Conservation (phyloP, 2,888 invertebrate species). For the Clusia tigrina region DNA sequence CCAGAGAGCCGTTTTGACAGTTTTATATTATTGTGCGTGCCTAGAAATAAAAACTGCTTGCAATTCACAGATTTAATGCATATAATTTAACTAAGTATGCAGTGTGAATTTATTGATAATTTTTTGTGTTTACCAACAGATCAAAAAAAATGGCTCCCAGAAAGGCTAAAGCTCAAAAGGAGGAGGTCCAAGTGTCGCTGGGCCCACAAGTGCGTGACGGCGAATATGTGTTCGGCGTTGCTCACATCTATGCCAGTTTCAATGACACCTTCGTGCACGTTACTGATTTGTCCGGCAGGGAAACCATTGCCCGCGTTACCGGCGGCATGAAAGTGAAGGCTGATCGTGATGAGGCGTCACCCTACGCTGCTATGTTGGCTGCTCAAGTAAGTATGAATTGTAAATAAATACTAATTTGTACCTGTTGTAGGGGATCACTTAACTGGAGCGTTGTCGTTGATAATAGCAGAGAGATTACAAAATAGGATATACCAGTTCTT, state of each 20-base stretch:
- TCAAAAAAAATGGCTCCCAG: slow-evolving; percentile 85
- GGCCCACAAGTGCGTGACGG: slow-evolving; percentile 97
- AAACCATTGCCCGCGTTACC: slow-evolving; percentile 94
- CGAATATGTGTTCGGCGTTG: slow-evolving; percentile 98
- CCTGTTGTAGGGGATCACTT: too few species aligned
- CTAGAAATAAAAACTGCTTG: too few species aligned
- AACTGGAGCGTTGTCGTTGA: too few species aligned
- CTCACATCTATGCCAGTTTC: slow-evolving; percentile 99
- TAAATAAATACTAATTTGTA: neutral
- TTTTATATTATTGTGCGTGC: too few species aligned
- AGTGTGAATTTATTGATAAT: slow-evolving; percentile 22
- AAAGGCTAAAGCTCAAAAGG: slow-evolving; percentile 96
- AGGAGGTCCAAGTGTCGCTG: slow-evolving; percentile 94
- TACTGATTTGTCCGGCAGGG: slow-evolving; percentile 97
- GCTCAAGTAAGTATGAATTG: slow-evolving; percentile 89
- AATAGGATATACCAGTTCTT: too few species aligned
- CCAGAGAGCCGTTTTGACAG: too few species aligned
- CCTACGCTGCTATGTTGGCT: slow-evolving; percentile 99
- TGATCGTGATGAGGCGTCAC: slow-evolving; percentile 99
- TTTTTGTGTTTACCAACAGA: slow-evolving; percentile 35
- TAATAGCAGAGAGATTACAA: too few species aligned
- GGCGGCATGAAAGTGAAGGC: slow-evolving; percentile 99
- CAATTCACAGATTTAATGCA: slow-evolving; percentile 16
- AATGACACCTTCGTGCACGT: slow-evolving; percentile 99
- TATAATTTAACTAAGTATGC: slow-evolving; percentile 20